Conservation (phyloP, 2,888 invertebrate species). For the Tetrapedia diversipes region DNA sequence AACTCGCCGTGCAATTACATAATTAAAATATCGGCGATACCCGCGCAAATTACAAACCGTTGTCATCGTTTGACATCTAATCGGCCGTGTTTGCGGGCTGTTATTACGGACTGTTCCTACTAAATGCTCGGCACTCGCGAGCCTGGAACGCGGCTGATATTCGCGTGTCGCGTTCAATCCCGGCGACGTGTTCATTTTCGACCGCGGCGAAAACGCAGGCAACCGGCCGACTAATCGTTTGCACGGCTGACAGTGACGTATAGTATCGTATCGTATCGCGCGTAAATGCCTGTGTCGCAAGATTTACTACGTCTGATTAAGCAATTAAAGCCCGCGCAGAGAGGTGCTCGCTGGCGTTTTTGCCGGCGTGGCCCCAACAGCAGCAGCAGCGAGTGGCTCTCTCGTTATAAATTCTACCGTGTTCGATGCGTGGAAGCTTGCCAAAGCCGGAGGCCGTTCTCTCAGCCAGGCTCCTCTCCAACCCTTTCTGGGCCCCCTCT, state of each 20-base stretch:
- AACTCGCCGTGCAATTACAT: constrained; percentile 29
- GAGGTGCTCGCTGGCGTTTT: constrained; percentile 70
- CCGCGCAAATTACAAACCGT: constrained; percentile 34
- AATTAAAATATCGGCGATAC: constrained; percentile 38
- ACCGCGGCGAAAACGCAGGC: background rate
- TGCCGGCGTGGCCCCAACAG: constrained; percentile 48
- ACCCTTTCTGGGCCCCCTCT: constrained; percentile 32
- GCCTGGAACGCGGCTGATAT: background rate
- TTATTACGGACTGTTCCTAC: constrained; percentile 22
- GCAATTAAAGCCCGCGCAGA: constrained; percentile 79
- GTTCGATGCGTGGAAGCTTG: constrained; percentile 61
- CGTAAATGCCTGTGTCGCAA: constrained; percentile 77
- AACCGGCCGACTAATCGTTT: background rate
- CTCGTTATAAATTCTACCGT: constrained; percentile 70
- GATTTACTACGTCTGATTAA: constrained; percentile 82
- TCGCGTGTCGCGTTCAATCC: constrained; percentile 5
- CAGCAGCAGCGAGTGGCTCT: no score
- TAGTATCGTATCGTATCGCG: constrained; percentile 44
- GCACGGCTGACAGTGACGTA: constrained; percentile 3
- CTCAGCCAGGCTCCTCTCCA: constrained; percentile 9
- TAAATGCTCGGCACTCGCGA: constrained; percentile 17
- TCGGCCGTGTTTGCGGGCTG: constrained; percentile 6
- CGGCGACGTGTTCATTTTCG: constrained; percentile 24
- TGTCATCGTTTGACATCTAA: constrained; percentile 29
- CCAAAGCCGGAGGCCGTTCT: no score